Conservation (phyloP, 2,113 vertebrate genomes). For the Haemorhous mexicanus region DNA sequence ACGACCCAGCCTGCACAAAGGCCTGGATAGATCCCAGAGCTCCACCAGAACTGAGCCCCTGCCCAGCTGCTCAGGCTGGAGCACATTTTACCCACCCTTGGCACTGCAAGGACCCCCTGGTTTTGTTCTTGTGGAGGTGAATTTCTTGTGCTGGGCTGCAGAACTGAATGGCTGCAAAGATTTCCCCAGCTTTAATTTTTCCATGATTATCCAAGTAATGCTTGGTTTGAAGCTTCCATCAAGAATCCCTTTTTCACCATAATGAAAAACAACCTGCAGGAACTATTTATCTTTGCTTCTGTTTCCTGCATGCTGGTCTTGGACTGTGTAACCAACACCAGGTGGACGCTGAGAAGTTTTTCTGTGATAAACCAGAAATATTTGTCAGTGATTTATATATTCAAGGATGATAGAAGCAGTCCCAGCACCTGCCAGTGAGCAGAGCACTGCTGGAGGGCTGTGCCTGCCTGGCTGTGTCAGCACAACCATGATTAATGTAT, state of each 20-base stretch:
- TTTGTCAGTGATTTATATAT: neutral
- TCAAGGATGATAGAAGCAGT: neutral
- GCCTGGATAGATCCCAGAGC: neutral
- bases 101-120: neutral
- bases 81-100: neutral
- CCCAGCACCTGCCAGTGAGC: neutral
- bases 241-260: neutral
- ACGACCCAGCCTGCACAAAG: neutral
- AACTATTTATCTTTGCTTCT: neutral
- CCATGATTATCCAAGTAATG: neutral
- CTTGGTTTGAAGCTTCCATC: neutral
- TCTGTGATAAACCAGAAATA: neutral
- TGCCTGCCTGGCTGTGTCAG: neutral
- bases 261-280: neutral
- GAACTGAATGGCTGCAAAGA: neutral
- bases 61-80: neutral
- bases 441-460: neutral
- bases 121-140: neutral
- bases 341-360: neutral
- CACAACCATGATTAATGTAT: neutral
- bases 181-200: neutral
- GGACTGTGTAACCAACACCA: neutral
- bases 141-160: neutral
- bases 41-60: neutral
- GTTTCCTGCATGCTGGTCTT: neutral